These are phyloP conservation scores for Ormyrus pomaceus DNA, from an alignment of 2,888 invertebrate genomes.

Conservation along the genomic window DNA sequence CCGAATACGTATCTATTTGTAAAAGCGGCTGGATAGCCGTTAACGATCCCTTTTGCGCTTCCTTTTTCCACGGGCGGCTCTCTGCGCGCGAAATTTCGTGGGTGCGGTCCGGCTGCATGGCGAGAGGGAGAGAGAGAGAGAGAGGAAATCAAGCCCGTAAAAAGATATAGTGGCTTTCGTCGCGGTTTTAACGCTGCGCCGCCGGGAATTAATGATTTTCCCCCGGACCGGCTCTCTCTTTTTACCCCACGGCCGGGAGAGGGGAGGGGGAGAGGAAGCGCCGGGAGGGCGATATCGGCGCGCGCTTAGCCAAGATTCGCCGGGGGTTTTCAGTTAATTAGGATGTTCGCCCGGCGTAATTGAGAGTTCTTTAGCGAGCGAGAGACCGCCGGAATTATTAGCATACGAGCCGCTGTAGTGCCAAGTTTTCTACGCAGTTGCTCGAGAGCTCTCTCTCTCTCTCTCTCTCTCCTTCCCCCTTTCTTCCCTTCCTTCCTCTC, in stretches of 20 bases:
- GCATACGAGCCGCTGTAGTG: background rate
- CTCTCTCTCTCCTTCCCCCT: conserved; percentile 6
- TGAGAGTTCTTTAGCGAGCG: conserved; percentile 35
- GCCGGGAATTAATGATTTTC: conserved; percentile 52
- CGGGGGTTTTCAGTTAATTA: conserved; percentile 53
- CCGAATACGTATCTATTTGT: conserved; percentile 30
- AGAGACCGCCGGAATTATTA: too few species aligned
- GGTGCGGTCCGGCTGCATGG: background rate
- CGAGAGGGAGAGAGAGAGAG: background rate
- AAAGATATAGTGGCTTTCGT: conserved; percentile 4
- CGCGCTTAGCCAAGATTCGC: conserved; percentile 50
- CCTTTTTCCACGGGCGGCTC: too few species aligned
- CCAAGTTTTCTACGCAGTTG: background rate
- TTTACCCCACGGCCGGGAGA: background rate
- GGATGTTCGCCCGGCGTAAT: conserved; percentile 41
- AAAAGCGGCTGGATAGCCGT: conserved; percentile 36
- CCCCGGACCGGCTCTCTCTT: conserved; percentile 8
- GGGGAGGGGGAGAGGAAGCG: background rate
- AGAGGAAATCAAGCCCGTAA: too few species aligned
- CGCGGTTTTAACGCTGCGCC: conserved; percentile 28
- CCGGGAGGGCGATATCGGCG: conserved; percentile 13
- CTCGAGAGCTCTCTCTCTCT: background rate
- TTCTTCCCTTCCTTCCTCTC: too few species aligned
- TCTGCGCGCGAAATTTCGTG: background rate
- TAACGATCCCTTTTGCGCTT: conserved; percentile 4